A percentile compares a stretch with the other conserved stretches of the same genome.
phyloP scores from a whole-genome alignment of 2,113 vertebrate genomes.

The Holacanthus passer region DNA sequence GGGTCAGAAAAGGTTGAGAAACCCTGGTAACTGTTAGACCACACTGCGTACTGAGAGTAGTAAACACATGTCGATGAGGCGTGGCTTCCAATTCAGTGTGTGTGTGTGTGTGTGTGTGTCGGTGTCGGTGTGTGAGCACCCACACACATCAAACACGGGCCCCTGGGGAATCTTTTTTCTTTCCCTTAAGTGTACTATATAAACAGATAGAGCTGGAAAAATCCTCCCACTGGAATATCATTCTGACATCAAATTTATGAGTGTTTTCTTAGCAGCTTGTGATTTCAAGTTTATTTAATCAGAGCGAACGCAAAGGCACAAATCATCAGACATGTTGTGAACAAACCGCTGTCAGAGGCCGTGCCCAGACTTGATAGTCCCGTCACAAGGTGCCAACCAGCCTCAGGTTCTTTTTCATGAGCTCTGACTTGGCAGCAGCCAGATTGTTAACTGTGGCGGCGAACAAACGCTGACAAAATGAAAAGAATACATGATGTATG shows the following conservation, averaged over 20 bases:
- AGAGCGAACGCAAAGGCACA: conserved; percentile 47
- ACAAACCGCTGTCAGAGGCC: conserved; percentile 51
- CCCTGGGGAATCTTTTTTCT: conserved; percentile 24
- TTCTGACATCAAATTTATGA: conserved; percentile 60
- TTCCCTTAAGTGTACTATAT: conserved; percentile 48
- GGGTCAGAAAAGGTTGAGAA: conserved; percentile 11
- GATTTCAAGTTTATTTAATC: conserved; percentile 77
- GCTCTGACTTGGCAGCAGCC: conserved; percentile 47
- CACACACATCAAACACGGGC: conserved; percentile 31
- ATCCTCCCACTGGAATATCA: conserved; percentile 62
- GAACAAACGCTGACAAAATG: conserved; percentile 33
- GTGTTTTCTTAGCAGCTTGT: conserved; percentile 62
- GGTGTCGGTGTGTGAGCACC: conserved; percentile 21
- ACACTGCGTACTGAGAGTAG: background rate
- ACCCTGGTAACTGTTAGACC: conserved; percentile 3
- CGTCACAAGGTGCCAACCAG: conserved; percentile 42
- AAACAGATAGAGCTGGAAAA: conserved; percentile 73
- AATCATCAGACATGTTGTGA: conserved; percentile 65
- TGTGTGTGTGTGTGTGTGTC: conserved; percentile 3
- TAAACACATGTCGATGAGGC: conserved; percentile 27
- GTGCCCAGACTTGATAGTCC: conserved; percentile 67
- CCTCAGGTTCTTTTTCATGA: conserved; percentile 55
- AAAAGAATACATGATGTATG: conserved; percentile 22
- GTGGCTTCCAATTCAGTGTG: conserved; percentile 9
- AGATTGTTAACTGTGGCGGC: conserved; percentile 1